Conservation (phyloP, 2,797 vertebrate species). For the Dermochelys coriacea region DNA sequence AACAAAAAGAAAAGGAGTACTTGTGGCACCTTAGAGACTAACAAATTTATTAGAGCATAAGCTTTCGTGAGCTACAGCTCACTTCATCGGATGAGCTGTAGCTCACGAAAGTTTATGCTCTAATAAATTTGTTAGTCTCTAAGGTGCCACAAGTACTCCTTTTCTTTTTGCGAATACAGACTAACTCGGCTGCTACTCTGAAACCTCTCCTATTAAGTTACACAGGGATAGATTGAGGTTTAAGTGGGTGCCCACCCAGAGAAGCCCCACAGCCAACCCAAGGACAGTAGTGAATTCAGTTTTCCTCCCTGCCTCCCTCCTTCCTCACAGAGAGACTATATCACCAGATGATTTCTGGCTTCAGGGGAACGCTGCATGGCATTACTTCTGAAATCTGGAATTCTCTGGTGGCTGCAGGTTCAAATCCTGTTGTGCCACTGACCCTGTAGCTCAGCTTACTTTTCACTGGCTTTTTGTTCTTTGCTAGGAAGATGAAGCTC, state of each 20-base stretch:
- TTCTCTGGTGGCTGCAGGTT: background rate
- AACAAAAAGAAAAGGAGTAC: too few species aligned
- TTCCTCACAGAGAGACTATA: rapidly evolving
- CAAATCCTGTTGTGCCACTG: background rate
- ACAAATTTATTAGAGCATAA: too few species aligned
- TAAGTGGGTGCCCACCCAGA: background rate
- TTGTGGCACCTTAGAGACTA: too few species aligned
- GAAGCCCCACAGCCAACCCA: background rate
- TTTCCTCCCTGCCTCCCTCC: background rate
- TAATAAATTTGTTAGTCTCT: too few species aligned
- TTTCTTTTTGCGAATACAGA: too few species aligned
- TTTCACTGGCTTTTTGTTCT: background rate
- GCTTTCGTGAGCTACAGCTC: too few species aligned
- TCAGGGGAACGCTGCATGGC: background rate
- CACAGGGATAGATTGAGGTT: background rate
- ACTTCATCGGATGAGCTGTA: too few species aligned
- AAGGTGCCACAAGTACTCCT: too few species aligned
- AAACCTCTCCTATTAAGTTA: background rate
- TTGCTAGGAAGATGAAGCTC: background rate
- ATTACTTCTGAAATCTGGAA: background rate
- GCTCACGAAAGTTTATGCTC: too few species aligned
- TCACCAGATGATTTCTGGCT: background rate
- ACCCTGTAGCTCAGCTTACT: background rate
- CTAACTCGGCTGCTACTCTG: too few species aligned
- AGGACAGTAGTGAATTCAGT: rapidly evolving